Percentiles rank a stretch among this genome's conserved stretches.
These are phyloP conservation scores for Lates japonicus DNA, from an alignment of 2,797 vertebrate genomes.

Conservation along the genomic window DNA sequence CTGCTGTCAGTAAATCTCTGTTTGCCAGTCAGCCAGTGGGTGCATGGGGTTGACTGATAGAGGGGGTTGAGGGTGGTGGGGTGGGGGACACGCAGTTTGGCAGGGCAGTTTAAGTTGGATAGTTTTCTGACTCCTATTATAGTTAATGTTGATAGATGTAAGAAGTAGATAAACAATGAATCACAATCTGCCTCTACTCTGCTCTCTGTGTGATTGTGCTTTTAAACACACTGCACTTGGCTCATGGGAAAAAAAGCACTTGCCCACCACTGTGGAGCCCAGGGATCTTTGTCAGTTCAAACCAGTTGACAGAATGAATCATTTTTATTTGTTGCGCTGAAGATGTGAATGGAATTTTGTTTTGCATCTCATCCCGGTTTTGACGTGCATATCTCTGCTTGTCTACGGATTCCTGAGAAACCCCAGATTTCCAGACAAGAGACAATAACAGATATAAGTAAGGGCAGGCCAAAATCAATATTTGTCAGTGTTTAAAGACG, in stretches of 20 bases:
- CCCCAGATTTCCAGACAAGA: not conserved
- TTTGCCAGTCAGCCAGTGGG: slow-evolving; percentile 24
- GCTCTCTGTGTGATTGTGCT: slow-evolving; percentile 1
- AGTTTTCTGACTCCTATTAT: slow-evolving; percentile 17
- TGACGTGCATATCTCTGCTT: not conserved
- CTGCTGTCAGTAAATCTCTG: slow-evolving; percentile 39
- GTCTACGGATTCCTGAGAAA: not conserved
- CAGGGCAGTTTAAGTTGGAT: slow-evolving; percentile 5
- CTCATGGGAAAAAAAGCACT: slow-evolving; percentile 1
- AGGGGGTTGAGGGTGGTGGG: not conserved
- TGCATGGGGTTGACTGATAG: slow-evolving; percentile 14
- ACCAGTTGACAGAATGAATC: slow-evolving; percentile 41
- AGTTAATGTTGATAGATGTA: not conserved
- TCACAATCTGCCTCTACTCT: not conserved
- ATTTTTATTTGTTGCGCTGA: slow-evolving; percentile 25
- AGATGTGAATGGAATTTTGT: slow-evolving; percentile 39
- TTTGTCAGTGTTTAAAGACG: slow-evolving; percentile 17
- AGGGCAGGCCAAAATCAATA: slow-evolving; percentile 14
- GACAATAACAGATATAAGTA: not conserved
- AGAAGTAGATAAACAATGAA: not conserved
- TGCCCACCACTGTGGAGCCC: slow-evolving; percentile 18
- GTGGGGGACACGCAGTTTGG: slow-evolving; percentile 6
- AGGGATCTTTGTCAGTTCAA: slow-evolving; percentile 15
- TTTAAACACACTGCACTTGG: slow-evolving; percentile 15
- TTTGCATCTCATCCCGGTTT: slow-evolving; percentile 11